Evolutionary conservation across 2,888 invertebrate species (phyloP).

Genomic region (Elmis aenea): DNA sequence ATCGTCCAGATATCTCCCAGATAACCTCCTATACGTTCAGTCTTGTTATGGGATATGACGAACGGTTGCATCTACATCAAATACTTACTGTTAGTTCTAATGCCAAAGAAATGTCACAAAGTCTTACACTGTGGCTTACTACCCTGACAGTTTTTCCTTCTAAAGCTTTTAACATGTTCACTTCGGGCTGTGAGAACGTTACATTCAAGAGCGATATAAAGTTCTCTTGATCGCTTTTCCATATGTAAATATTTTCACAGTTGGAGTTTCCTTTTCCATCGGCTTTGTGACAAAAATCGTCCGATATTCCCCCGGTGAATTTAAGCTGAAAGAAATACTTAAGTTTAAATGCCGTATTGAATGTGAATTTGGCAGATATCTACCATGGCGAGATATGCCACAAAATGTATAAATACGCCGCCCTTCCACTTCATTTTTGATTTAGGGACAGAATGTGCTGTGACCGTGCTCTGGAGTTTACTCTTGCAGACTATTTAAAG

Average conservation of each 20-base stretch:
- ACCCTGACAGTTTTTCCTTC: slow-evolving; percentile 35
- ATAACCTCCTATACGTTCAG: slow-evolving; percentile 39
- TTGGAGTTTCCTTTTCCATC: slow-evolving; percentile 18
- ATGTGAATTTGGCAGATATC: too few species aligned
- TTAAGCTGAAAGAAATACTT: slow-evolving; percentile 19
- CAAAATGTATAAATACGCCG: too few species aligned
- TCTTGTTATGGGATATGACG: slow-evolving; percentile 31
- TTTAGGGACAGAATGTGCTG: too few species aligned
- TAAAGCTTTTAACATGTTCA: slow-evolving; percentile 26
- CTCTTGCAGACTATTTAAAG: too few species aligned
- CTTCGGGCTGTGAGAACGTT: slow-evolving; percentile 16
- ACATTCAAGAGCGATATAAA: slow-evolving; percentile 30
- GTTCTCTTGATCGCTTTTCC: slow-evolving; percentile 23
- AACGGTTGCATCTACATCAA: slow-evolving; percentile 41
- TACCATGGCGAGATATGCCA: too few species aligned
- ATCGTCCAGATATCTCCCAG: slow-evolving; percentile 45
- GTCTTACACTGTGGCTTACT: slow-evolving; percentile 36
- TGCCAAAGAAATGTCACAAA: too few species aligned
- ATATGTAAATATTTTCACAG: slow-evolving; percentile 32
- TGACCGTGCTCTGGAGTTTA: too few species aligned
- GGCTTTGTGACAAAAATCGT: slow-evolving; percentile 19
- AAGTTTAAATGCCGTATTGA: not conserved
- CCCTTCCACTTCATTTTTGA: too few species aligned
- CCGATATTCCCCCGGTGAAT: slow-evolving; percentile 15
- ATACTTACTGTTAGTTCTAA: slow-evolving; percentile 8